Conservation (phyloP, 2,888 invertebrate genomes). For the Ischnus inquisitorius region DNA sequence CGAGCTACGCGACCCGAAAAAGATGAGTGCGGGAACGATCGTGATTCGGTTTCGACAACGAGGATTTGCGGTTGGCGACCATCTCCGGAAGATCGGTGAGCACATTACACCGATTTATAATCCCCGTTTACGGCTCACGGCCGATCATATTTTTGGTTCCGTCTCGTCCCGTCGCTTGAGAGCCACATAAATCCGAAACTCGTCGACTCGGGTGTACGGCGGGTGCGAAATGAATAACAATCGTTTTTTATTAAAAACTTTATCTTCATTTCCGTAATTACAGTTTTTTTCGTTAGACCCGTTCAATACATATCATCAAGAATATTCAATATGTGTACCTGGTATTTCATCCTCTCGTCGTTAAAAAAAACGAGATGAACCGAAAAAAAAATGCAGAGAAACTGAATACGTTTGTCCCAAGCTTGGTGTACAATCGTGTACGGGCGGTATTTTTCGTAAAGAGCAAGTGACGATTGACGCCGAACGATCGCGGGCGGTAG, state of each 20-base stretch:
- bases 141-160: neutral
- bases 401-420: neutral
- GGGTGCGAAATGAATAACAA: constrained; percentile 28
- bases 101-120: neutral
- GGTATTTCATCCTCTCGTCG: constrained; percentile 22
- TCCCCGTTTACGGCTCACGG: neutral
- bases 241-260: constrained; percentile 51
- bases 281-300: constrained; percentile 53
- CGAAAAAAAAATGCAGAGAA: constrained; percentile 4
- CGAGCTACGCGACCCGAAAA: no score
- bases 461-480: neutral
- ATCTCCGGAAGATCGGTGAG: neutral
- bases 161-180: no score
- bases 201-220: neutral
- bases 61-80: neutral
- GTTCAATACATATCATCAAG: constrained; percentile 48
- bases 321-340: constrained; percentile 45
- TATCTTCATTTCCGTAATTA: constrained; percentile 58
- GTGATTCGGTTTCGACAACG: neutral
- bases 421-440: neutral
- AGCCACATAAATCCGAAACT: neutral
- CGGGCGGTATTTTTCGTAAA: neutral
- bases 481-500: constrained; percentile 18
- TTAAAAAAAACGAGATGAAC: constrained; percentile 9
- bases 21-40: neutral